Evolutionary conservation across 2,888 invertebrate genomes (phyloP).

Genomic region (Eristalinus sepulchralis): DNA sequence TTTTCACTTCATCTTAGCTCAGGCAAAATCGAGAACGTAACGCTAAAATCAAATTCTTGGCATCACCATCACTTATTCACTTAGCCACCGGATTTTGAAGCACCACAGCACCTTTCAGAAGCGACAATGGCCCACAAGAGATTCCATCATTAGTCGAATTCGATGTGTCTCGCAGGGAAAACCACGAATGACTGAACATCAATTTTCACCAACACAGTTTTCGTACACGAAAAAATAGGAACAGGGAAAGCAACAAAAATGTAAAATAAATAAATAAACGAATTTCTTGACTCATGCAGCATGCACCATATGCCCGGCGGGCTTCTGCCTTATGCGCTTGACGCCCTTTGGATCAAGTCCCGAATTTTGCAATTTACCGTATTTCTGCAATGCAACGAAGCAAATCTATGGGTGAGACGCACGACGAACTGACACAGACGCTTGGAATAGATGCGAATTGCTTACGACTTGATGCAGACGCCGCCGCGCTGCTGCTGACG

Average conservation of each 20-base stretch:
- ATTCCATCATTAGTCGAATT: conserved; percentile 45
- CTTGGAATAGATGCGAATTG: conserved; percentile 11
- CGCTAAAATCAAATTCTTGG: conserved; percentile 47
- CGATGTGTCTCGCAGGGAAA: conserved; percentile 72
- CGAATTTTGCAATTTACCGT: conserved; percentile 20
- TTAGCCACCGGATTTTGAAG: not conserved
- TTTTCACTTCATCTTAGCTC: not conserved
- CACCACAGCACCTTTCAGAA: conserved; percentile 30
- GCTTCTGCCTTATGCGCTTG: conserved; percentile 27
- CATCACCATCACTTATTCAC: conserved; percentile 38
- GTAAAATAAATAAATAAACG: conserved; percentile 3
- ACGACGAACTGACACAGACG: not conserved
- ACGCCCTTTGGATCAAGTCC: conserved; percentile 50
- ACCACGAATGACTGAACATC: conserved; percentile 73
- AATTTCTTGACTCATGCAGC: conserved; percentile 27
- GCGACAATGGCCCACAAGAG: conserved; percentile 24
- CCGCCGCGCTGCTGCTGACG: conserved; percentile 39
- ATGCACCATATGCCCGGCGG: conserved; percentile 21
- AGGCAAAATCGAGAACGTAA: not conserved
- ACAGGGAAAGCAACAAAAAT: conserved; percentile 2
- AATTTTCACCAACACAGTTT: conserved; percentile 44
- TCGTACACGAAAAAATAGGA: conserved; percentile 5
- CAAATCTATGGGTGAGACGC: conserved; percentile 21
- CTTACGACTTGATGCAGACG: conserved; percentile 18
- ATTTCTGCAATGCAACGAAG: conserved; percentile 16